phyloP scores from a whole-genome alignment of 2,888 invertebrate genomes.

The Polia nebulosa region DNA sequence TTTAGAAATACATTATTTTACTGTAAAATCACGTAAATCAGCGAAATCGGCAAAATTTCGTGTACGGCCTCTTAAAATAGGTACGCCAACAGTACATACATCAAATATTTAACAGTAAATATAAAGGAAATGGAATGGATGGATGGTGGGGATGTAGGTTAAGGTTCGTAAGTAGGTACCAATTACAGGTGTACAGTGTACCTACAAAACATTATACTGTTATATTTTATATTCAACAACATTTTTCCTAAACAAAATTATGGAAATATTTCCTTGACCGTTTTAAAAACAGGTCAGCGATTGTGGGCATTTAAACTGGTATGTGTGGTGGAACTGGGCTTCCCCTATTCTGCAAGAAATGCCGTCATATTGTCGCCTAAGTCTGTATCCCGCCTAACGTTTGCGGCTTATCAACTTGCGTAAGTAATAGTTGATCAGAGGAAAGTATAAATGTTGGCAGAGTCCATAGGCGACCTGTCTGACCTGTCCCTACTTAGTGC shows the following conservation, averaged over 20 bases:
- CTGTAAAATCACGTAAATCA: no score
- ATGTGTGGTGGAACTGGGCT: not conserved
- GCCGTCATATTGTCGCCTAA: slow-evolving; percentile 6
- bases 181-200: no score
- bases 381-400: slow-evolving; percentile 3
- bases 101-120: no score
- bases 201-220: no score
- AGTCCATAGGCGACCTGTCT: slow-evolving; percentile 18
- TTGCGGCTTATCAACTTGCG: slow-evolving; percentile 15
- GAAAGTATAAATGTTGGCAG: slow-evolving; percentile 30
- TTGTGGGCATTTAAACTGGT: not conserved
- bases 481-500: slow-evolving; percentile 3
- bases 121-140: no score
- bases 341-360: not conserved
- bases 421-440: slow-evolving; percentile 24
- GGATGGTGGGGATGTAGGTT: no score
- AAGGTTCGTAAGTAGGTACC: no score
- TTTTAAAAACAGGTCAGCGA: not conserved
- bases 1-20: no score
- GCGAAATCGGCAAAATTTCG: no score
- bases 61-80: no score
- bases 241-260: not conserved
- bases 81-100: no score
- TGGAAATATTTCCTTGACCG: not conserved
- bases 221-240: no score